These are phyloP conservation scores for Nesoenas mayeri DNA, from an alignment of 2,113 vertebrate genomes.

Conservation along the genomic window DNA sequence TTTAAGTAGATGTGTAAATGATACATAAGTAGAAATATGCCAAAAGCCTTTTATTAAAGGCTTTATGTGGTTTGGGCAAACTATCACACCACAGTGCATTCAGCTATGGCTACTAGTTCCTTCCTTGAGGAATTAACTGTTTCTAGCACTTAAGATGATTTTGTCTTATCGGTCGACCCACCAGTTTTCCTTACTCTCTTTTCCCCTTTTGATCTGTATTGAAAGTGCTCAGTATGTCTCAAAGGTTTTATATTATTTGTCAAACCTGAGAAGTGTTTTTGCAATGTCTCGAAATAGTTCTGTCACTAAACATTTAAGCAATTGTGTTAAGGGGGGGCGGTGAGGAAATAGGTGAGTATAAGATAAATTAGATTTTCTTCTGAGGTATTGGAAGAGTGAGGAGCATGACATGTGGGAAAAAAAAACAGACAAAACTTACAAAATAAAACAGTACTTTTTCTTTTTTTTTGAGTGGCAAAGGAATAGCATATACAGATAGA, in stretches of 20 bases:
- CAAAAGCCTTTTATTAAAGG: not conserved
- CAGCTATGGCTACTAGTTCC: not conserved
- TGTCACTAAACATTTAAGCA: not conserved
- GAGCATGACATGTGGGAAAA: not conserved
- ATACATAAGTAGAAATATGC: not conserved
- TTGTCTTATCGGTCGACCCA: not conserved
- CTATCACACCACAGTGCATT: not conserved
- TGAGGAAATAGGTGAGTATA: not conserved
- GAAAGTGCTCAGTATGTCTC: not conserved
- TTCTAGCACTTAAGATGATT: not conserved
- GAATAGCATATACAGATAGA: not conserved
- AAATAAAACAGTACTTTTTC: not conserved
- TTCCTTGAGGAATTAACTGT: accelerated
- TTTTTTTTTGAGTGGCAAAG: not conserved
- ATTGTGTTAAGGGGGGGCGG: not conserved
- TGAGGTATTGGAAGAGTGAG: not conserved
- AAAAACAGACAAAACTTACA: not conserved
- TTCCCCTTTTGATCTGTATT: not conserved
- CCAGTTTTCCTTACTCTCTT: not conserved
- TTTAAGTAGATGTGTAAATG: not conserved
- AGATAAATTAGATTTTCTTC: not conserved
- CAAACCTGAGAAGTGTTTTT: not conserved
- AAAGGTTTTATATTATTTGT: not conserved
- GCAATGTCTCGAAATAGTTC: not conserved
- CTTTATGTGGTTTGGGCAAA: not conserved